Conservation (phyloP, 1,140 invertebrate species). For the Parasteatoda tepidariorum region DNA sequence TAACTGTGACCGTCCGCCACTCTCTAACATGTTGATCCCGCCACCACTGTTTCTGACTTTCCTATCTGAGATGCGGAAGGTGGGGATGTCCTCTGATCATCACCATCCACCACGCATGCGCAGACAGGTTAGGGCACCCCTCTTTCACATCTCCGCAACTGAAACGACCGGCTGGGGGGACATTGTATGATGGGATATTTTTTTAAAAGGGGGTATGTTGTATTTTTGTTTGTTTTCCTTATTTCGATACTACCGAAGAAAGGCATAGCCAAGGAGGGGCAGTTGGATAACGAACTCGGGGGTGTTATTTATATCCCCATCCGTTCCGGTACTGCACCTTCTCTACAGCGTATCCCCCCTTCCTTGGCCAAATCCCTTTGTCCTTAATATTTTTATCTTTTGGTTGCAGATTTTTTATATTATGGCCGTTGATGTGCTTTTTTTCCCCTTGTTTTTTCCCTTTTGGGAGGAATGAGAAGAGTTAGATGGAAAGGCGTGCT, state of each 20-base stretch:
- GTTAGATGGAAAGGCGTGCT: too few relatives aligned
- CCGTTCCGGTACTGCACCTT: background rate
- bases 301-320: constrained; percentile 4
- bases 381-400: too few relatives aligned
- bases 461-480: too few relatives aligned
- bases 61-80: background rate
- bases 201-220: background rate
- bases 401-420: too few relatives aligned
- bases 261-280: background rate
- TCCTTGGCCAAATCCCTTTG: too few relatives aligned
- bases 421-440: too few relatives aligned
- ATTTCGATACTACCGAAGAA: background rate
- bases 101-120: constrained; percentile 33
- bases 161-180: constrained; percentile 42
- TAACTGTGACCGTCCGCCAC: constrained; percentile 1
- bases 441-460: too few relatives aligned
- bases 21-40: constrained; percentile 18
- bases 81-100: constrained; percentile 24
- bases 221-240: background rate
- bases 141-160: background rate
- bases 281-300: background rate
- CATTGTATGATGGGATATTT: constrained; percentile 13
- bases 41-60: constrained; percentile 22
- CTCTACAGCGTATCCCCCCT: too few relatives aligned
- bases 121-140: background rate